Conservation (phyloP, 2,888 invertebrate genomes). For the Drosophila paramelanica region DNA sequence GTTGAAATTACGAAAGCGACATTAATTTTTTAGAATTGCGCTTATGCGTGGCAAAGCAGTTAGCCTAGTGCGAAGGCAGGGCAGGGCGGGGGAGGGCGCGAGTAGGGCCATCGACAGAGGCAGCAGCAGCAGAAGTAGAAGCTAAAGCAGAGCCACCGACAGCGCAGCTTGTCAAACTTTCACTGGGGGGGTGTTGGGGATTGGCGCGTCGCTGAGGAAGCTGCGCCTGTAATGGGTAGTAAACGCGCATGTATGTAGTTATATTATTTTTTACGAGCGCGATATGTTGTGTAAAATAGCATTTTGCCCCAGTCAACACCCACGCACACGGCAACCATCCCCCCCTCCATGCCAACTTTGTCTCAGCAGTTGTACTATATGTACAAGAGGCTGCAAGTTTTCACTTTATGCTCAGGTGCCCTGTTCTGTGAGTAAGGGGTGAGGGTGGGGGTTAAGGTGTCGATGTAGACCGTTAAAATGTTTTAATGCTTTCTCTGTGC, state of each 20-base stretch:
- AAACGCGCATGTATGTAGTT: conserved; percentile 75
- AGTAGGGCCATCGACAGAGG: neutral
- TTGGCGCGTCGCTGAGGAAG: conserved; percentile 9
- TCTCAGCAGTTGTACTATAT: neutral
- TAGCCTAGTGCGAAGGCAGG: conserved; percentile 17
- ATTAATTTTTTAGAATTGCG: conserved; percentile 82
- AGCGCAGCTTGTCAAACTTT: conserved; percentile 65
- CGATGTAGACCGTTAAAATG: neutral
- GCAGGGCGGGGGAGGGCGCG: neutral
- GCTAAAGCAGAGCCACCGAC: conserved; percentile 8
- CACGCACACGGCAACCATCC: neutral
- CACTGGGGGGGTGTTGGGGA: conserved; percentile 12
- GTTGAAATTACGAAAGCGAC: conserved; percentile 80
- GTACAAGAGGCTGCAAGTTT: conserved; percentile 7
- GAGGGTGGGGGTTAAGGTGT: neutral
- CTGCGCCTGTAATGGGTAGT: conserved; percentile 67
- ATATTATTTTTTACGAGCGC: conserved; percentile 79
- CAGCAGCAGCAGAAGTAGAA: neutral
- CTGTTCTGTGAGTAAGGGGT: too few relatives aligned
- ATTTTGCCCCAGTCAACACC: conserved; percentile 33
- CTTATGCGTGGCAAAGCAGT: conserved; percentile 68
- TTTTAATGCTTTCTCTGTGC: neutral
- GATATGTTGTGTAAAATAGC: conserved; percentile 77
- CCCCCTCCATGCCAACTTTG: neutral
- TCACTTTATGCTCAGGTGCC: conserved; percentile 31